Base-by-base conservation (phyloP, 2,888 invertebrate species). In the Cetonia aurata region DNA sequence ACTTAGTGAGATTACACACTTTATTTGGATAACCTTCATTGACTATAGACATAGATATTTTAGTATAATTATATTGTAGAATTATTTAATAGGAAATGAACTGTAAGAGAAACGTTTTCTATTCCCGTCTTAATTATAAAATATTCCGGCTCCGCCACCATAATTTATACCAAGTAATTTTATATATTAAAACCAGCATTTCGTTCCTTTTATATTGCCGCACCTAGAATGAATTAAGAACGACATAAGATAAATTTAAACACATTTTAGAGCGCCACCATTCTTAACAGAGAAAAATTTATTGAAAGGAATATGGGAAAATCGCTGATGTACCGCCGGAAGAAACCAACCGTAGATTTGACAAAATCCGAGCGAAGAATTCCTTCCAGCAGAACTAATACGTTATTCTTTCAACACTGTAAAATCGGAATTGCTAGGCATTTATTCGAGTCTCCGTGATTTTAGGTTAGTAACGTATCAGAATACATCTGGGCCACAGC, bases 221-320 rank as follows among this genome's bases (percentile, higher is more conserved):
- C 42, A 17, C 31, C 13, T 6, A 37, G 33, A 65, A 48, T 13
- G 12, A 65, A 65, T 9, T 65, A 65, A 52, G 17, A 17, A 15
- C 17, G 50, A n/a, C 62, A 65, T 50, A 33, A 65, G 62, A 65
- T 65, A 52, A 37, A 65, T 50, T 65, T 50, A 50, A 65, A 65
- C 62, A 50, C 50, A 50, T 65, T 65, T 50, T 8, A 33, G 37
- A 15, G 62, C 25, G 42, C 42, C 57, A 57, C 44, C 19, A 41
- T 57, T 41, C 15, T 37, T 60, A 60, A 37, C 31, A 62, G 37
- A 33, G 48, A 33, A 62, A 50, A 48, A 62, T 62, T 62, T 48
- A 62, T 62, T 62, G 62, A 8, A 15, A 31, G n/a, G 31, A 48
- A 48, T 62, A 48, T 48, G 33, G 25, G 37, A 25, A 33, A 33